Evolutionary conservation across 2,113 vertebrate genomes (phyloP).

Genomic region (Erinaceus europaeus): DNA sequence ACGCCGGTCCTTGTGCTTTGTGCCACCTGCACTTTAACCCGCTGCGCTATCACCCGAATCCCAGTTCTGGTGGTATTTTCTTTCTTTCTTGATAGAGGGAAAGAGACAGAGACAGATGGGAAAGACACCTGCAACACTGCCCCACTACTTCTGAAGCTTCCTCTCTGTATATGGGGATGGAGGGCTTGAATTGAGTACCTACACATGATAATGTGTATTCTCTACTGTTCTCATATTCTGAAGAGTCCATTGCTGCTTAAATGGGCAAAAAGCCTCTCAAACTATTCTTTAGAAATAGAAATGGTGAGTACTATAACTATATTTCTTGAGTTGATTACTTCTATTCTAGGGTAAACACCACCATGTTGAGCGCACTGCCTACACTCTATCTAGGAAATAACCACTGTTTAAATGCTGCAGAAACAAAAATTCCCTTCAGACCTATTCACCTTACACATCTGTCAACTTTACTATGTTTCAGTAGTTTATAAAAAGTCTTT

Average conservation of each 20-base stretch:
- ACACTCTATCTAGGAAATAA: neutral
- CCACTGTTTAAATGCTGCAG: neutral
- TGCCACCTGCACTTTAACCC: too few species aligned
- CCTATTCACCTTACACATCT: neutral
- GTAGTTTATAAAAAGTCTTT: slow-evolving; percentile 26
- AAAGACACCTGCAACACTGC: too few species aligned
- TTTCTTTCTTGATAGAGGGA: too few species aligned
- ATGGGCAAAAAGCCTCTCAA: slow-evolving; percentile 21
- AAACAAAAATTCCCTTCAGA: slow-evolving; percentile 34
- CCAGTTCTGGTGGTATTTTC: too few species aligned
- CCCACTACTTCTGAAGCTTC: too few species aligned
- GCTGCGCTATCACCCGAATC: too few species aligned
- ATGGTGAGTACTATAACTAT: slow-evolving; percentile 18
- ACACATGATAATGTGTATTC: too few species aligned
- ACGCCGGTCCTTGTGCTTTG: too few species aligned
- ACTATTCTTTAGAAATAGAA: slow-evolving; percentile 36
- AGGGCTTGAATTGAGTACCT: too few species aligned
- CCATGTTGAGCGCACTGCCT: neutral
- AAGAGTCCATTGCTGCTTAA: neutral
- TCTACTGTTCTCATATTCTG: slow-evolving; percentile 39
- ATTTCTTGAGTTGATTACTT: slow-evolving; percentile 30
- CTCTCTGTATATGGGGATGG: too few species aligned
- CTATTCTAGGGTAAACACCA: slow-evolving; percentile 25
- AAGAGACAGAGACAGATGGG: too few species aligned
- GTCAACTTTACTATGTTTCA: slow-evolving; percentile 27